A percentile compares a stretch with the other conserved stretches of the same genome.
phyloP scores from a whole-genome alignment of 2,113 vertebrate genomes.

The Pseudolaguvia tuberculata region DNA sequence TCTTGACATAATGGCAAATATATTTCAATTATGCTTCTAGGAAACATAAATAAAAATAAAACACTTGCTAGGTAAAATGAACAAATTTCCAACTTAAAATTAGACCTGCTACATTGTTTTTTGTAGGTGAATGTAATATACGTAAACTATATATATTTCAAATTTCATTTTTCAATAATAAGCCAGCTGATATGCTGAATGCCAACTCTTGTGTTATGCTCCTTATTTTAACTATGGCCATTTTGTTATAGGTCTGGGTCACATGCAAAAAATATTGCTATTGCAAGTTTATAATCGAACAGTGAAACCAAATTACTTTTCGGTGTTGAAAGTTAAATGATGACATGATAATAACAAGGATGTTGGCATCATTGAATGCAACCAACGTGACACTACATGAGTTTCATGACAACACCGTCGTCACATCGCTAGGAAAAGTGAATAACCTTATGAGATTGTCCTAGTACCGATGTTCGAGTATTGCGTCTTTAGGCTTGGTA shows the following conservation, averaged over 20 bases:
- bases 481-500: constrained; percentile 12
- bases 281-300: not conserved
- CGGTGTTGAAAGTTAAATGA: not conserved
- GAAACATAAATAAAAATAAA: not conserved
- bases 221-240: not conserved
- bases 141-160: not conserved
- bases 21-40: not conserved
- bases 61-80: not conserved
- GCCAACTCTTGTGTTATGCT: not conserved
- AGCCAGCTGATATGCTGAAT: not conserved
- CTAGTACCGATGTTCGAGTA: not conserved
- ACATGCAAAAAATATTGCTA: not conserved
- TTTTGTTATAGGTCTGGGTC: not conserved
- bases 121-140: not conserved
- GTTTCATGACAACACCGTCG: constrained; percentile 1
- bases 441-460: not conserved
- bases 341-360: not conserved
- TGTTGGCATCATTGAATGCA: not conserved
- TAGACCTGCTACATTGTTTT: not conserved
- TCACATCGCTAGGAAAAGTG: constrained; percentile 5
- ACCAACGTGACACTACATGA: constrained; percentile 13
- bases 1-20: not conserved
- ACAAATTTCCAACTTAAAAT: not conserved
- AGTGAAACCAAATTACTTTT: too few relatives aligned
- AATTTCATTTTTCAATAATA: too few relatives aligned